Evolutionary conservation across 2,113 vertebrate species (phyloP), one percentile per base, ranked within the genome.

Genomic region (Gymnocephalus cernua): DNA sequence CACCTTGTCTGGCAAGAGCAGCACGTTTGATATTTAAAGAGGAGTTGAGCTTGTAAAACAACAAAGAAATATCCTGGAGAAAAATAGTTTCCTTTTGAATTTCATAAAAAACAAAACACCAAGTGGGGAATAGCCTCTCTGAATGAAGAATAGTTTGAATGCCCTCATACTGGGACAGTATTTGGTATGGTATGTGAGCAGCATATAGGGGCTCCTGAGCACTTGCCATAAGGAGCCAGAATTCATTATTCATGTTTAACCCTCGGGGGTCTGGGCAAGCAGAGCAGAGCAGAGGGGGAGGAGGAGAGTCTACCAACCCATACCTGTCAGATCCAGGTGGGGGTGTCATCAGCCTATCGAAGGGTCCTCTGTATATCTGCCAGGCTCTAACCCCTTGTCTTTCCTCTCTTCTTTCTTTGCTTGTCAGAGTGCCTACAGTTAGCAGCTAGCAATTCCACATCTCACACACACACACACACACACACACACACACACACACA

Each of bases 231-330:
- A 84, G 83, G 83, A 84, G 77, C 57, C 70, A 70, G 71, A 72
- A 89, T 94, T 86, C 76, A 94, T 92, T 89, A 92, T 92, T 94
- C 84, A 92, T 92, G 86, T 84, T 89, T 75, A 91, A 83, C 86
- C 92, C 82, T 66, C 35, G 4, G 80, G 90, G 84, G 69, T 89
- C 32, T 77, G 79, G 87, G 85, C 83, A 69, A 72, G 87, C 75
- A 29, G 74, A 82, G 72, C 59, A 75, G 74, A 68, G 50, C 0
- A 19, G 44, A 16, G n/a, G 65, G 9, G 18, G n/a, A 4, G 41
- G 45, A 27, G 19, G 57, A 18, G 67, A 11, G 65, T 66, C 44
- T 82, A 70, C 68, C 21, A 62, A 67, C 68, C 48, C 54, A 38
- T 62, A 88, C 83, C 86, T 91, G 91, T 87, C 84, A 80, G 84